Evolutionary conservation across 2,113 vertebrate genomes (phyloP), one percentile per base, ranked within the genome.

Genomic region (Apus apus): DNA sequence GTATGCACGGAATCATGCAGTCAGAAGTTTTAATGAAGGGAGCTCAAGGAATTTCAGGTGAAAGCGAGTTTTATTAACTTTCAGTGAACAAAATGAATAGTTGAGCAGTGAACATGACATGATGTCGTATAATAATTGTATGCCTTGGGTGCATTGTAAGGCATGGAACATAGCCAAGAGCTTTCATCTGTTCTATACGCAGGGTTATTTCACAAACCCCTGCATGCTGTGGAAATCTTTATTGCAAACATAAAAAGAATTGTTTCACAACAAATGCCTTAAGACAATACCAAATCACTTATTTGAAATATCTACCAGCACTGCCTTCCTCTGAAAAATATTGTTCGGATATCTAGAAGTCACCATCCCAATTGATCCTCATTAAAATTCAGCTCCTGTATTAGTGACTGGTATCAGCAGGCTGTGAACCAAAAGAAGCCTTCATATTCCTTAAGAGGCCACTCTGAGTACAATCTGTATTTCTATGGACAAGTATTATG

Each of bases 1-100:
- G 86, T 93, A 70, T 78, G 73, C 76, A 85, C 71, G 70, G 85
- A 97, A 89, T 95, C 89, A 8, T 61, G 60, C 93, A 94, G 53
- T 74, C 36, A 86, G 68, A 85, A 95, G 90, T 96, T 97, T 96
- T 95, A 92, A 95, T 96, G 84, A 96, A 95, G 66, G 64, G 54
- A 94, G 46, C 76, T 67, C 72, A 83, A 93, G 96, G 89, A 97
- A 76, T 93, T 93, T 96, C 86, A 89, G 83, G 57, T 89, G 91
- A 87, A 96, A 94, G 65, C 27, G 25, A 51, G 27, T 60, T 86
- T 92, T 77, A 88, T 94, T 94, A 94, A 87, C 91, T 87, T 45
- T 65, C 78, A 65, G 66, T 62, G 94, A 95, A 88, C 66, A 85
- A 68, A 97, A 94, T 72, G 50, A 96, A 94, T 95, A 79, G 76